Conservation (phyloP, 2,888 invertebrate genomes). For the Gari tellinella region DNA sequence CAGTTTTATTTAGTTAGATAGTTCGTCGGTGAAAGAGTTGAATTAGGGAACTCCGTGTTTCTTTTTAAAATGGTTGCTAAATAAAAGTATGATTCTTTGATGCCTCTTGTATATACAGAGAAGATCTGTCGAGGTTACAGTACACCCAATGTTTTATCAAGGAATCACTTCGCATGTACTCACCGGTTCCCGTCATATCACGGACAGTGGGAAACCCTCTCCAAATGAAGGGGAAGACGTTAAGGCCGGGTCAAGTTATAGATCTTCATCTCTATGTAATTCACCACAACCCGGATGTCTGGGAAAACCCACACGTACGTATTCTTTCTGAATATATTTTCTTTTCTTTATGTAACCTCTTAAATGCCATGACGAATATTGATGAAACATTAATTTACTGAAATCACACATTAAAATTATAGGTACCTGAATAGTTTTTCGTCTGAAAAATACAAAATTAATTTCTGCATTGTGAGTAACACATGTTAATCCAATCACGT, state of each 20-base stretch:
- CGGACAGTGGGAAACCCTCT: slow-evolving; percentile 57
- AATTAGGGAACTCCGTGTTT: not conserved
- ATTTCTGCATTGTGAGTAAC: too few relatives aligned
- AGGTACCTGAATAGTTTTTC: too few relatives aligned
- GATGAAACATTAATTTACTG: too few relatives aligned
- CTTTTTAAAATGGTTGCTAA: not conserved
- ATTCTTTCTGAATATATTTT: not conserved
- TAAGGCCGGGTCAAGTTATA: slow-evolving; percentile 61
- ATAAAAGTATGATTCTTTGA: too few relatives aligned
- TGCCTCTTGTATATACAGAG: slow-evolving; percentile 61
- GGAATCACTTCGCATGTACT: slow-evolving; percentile 69
- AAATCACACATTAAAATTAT: too few relatives aligned
- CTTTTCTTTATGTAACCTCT: too few relatives aligned
- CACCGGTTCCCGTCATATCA: slow-evolving; percentile 68
- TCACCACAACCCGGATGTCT: slow-evolving; percentile 70
- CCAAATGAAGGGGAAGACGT: slow-evolving; percentile 62
- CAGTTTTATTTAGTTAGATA: too few relatives aligned
- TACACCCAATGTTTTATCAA: slow-evolving; percentile 72
- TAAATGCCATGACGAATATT: too few relatives aligned
- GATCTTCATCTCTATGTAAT: slow-evolving; percentile 55
- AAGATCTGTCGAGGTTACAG: slow-evolving; percentile 65
- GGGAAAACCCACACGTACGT: slow-evolving; percentile 55
- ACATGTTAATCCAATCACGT: too few relatives aligned
- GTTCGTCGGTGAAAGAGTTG: too few relatives aligned
- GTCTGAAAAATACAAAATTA: too few relatives aligned